Evolutionary conservation across 2,888 invertebrate species (phyloP), one percentile per base, ranked within the genome.

Genomic region (Yponomeuta evonymella): DNA sequence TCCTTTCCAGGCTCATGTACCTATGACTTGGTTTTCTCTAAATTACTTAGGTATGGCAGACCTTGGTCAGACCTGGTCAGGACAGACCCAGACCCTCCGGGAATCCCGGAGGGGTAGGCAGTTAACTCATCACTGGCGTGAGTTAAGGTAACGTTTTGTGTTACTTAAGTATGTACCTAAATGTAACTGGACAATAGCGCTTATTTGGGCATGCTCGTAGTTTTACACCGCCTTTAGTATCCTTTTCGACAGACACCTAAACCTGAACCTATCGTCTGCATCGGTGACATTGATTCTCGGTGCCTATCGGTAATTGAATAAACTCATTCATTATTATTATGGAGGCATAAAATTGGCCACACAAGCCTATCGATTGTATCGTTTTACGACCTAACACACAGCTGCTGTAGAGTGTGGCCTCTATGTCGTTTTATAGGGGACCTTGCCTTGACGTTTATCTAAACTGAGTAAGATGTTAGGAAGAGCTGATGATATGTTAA

Each of bases 241-340:
- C 6, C 43, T 43, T 5, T 43, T 58, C 15, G 12, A 58, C 51
- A 58, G 51, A 58, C 51, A 58, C 15, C 12, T 58, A 58, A 58
- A 58, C 15, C 12, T 58, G 12, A 58, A 58, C 15, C 15, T 15
- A 58, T 6, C 51, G 51, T 58, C 51, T 58, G 15, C 51, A 15
- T 15, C 51, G 3, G 51, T 12, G 51, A 58, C 51, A 58, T 58
- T 58, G 51, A 15, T 58, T 58, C 51, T 58, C 10, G 51, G 51
- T 64, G 23, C 6, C 62, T 87, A 88, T 83, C 83, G 84, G 86
- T 90, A 87, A 89, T 90, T 89, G 85, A 89, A 89, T 90, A 89
- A 88, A 89, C 87, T 88, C 87, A 84, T 89, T 89, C 88, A 88
- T 65, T 33, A 30, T 89, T 88, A 88, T 83, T 76, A 77, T 76